These are phyloP conservation scores for Misgurnus mizolepis DNA, from an alignment of 2,113 vertebrate genomes.

Conservation along the genomic window DNA sequence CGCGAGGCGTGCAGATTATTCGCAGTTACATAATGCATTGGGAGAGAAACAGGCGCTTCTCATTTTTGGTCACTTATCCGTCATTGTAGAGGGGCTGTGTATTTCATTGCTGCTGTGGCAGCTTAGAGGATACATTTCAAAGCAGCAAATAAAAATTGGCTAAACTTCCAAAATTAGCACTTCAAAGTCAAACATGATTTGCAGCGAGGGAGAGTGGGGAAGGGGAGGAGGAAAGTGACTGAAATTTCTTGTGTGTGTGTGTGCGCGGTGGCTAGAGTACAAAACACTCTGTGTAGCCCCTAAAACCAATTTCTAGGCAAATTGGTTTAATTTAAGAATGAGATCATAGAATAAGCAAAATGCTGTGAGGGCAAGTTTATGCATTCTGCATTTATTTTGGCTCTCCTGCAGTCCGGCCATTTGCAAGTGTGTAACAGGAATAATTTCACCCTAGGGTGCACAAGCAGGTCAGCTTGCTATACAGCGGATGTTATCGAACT, in stretches of 20 bases:
- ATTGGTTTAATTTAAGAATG: slow-evolving; percentile 83
- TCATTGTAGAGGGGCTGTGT: slow-evolving; percentile 81
- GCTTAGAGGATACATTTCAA: slow-evolving; percentile 84
- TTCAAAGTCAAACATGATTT: slow-evolving; percentile 86
- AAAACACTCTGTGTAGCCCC: slow-evolving; percentile 78
- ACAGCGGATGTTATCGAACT: neutral
- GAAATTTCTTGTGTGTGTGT: slow-evolving; percentile 66
- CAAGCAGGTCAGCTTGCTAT: slow-evolving; percentile 37
- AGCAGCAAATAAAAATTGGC: slow-evolving; percentile 85
- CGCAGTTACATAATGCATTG: slow-evolving; percentile 78
- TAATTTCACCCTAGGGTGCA: slow-evolving; percentile 32
- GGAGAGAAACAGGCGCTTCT: slow-evolving; percentile 76
- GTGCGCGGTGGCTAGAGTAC: slow-evolving; percentile 68
- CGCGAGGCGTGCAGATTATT: slow-evolving; percentile 75
- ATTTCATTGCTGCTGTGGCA: slow-evolving; percentile 78
- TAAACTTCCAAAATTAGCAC: slow-evolving; percentile 87
- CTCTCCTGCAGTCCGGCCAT: slow-evolving; percentile 49
- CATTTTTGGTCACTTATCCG: slow-evolving; percentile 82
- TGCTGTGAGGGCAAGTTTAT: slow-evolving; percentile 77
- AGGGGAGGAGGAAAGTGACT: slow-evolving; percentile 74
- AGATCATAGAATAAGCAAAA: slow-evolving; percentile 81
- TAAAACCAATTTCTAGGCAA: slow-evolving; percentile 85
- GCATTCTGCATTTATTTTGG: slow-evolving; percentile 71
- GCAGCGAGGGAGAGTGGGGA: slow-evolving; percentile 69
- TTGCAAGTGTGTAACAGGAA: slow-evolving; percentile 25